Evolutionary conservation across 2,888 invertebrate genomes (phyloP).

Genomic region (Sphaerophoria taeniata): DNA sequence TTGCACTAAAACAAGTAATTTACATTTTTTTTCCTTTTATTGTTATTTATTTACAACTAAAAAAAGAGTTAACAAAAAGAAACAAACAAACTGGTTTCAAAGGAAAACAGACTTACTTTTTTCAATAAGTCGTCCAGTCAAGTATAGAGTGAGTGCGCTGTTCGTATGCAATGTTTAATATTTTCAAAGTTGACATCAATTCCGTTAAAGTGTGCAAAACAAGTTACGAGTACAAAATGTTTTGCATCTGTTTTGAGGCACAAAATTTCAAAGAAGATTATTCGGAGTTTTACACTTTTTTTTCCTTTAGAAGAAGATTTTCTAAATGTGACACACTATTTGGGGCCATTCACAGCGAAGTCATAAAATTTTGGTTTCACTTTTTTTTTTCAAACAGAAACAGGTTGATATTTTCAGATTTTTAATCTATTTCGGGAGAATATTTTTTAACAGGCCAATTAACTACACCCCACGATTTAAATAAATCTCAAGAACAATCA

Average conservation of each 20-base stretch:
- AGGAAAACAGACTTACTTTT: slow-evolving; percentile 61
- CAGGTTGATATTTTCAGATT: slow-evolving; percentile 30
- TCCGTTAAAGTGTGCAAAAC: slow-evolving; percentile 54
- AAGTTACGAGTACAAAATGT: not conserved
- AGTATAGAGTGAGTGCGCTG: slow-evolving; percentile 24
- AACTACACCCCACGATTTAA: slow-evolving; percentile 43
- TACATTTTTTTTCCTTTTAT: slow-evolving; percentile 25
- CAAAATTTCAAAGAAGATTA: not conserved
- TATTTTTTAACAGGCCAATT: slow-evolving; percentile 19
- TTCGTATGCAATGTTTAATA: slow-evolving; percentile 17
- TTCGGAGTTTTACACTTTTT: slow-evolving; percentile 32
- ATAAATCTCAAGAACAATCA: not conserved
- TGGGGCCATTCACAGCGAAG: slow-evolving; percentile 41
- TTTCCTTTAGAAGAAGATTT: not conserved
- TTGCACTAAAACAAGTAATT: slow-evolving; percentile 46
- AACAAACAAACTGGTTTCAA: slow-evolving; percentile 47
- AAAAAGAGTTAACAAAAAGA: slow-evolving; percentile 27
- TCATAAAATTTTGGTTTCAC: slow-evolving; percentile 54
- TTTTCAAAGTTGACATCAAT: slow-evolving; percentile 60
- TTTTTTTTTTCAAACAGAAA: slow-evolving; percentile 37
- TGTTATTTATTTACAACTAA: slow-evolving; percentile 34
- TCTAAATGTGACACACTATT: slow-evolving; percentile 51
- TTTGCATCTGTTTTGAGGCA: slow-evolving; percentile 29
- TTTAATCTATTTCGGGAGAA: slow-evolving; percentile 24
- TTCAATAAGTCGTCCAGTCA: slow-evolving; percentile 48